Conservation (phyloP, 2,113 vertebrate genomes). For the Tachycineta bicolor region DNA sequence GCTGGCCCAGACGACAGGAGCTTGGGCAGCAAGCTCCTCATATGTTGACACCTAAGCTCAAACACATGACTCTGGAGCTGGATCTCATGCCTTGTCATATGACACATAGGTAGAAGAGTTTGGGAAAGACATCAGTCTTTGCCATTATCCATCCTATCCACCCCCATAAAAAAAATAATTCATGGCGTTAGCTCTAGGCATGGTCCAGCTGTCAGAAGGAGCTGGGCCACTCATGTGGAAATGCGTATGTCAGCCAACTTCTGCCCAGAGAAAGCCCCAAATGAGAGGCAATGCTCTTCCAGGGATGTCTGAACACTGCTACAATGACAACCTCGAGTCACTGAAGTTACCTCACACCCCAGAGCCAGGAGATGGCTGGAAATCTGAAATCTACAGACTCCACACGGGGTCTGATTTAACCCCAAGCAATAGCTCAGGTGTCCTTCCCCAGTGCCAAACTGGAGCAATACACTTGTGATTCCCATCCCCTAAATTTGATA, state of each 20-base stretch:
- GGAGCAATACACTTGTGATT: not conserved
- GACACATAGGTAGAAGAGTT: not conserved
- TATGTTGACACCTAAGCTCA: accelerated
- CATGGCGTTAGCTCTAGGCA: not conserved
- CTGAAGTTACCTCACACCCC: not conserved
- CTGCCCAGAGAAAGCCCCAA: not conserved
- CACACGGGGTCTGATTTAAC: not conserved
- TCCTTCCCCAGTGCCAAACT: not conserved
- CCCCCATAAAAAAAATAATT: not conserved
- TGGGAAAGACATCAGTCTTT: not conserved
- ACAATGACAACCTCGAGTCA: accelerated
- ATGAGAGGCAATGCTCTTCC: not conserved
- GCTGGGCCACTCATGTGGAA: not conserved
- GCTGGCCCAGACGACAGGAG: not conserved
- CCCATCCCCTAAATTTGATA: accelerated
- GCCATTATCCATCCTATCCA: not conserved
- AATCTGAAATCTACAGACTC: not conserved
- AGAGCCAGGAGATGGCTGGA: not conserved
- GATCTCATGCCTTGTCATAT: not conserved
- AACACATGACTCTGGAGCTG: not conserved
- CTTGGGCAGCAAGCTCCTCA: not conserved
- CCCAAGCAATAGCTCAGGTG: accelerated
- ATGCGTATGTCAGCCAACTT: accelerated
- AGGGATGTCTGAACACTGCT: not conserved
- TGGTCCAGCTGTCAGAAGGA: not conserved